Percentiles rank a stretch among this genome's conserved stretches.
phyloP scores from a whole-genome alignment of 2,113 vertebrate genomes.

The Zosterops pallidus region DNA sequence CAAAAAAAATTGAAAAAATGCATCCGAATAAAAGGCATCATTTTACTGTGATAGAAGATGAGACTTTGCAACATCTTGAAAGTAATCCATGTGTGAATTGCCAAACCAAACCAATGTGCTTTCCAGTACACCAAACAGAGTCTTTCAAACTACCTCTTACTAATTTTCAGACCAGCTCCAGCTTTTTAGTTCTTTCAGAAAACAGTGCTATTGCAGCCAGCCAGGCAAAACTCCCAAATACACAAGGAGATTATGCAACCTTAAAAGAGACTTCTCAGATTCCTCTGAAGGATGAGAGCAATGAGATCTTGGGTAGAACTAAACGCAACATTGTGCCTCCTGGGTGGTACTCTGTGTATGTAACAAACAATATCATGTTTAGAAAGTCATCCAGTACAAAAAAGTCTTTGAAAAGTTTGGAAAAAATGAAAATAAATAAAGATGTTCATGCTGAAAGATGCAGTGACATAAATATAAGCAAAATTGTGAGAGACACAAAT shows the following conservation, averaged over 20 bases:
- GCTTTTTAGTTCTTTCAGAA: slow-evolving; percentile 70
- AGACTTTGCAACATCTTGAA: slow-evolving; percentile 59
- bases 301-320: slow-evolving; percentile 68
- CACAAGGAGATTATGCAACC: slow-evolving; percentile 1
- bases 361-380: slow-evolving; percentile 84
- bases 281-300: slow-evolving; percentile 42
- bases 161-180: slow-evolving; percentile 58
- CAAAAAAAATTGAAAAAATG: slow-evolving; percentile 23
- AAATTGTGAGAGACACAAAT: slow-evolving; percentile 73
- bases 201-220: slow-evolving; percentile 30
- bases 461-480: slow-evolving; percentile 63
- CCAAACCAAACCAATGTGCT: slow-evolving; percentile 53
- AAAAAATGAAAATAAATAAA: slow-evolving; percentile 38
- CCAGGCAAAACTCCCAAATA: slow-evolving; percentile 6
- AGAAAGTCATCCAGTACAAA: slow-evolving; percentile 70
- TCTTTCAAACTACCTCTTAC: slow-evolving; percentile 69
- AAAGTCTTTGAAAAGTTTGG: slow-evolving; percentile 37
- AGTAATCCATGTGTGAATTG: slow-evolving; percentile 34
- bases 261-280: neutral
- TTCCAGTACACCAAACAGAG: slow-evolving; percentile 53
- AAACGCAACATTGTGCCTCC: slow-evolving; percentile 87
- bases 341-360: slow-evolving; percentile 86
- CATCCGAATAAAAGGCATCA: slow-evolving; percentile 42
- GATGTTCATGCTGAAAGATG: slow-evolving; percentile 49
- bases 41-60: slow-evolving; percentile 30